Conservation (phyloP, 2,888 invertebrate genomes). For the Heliconius hortense region DNA sequence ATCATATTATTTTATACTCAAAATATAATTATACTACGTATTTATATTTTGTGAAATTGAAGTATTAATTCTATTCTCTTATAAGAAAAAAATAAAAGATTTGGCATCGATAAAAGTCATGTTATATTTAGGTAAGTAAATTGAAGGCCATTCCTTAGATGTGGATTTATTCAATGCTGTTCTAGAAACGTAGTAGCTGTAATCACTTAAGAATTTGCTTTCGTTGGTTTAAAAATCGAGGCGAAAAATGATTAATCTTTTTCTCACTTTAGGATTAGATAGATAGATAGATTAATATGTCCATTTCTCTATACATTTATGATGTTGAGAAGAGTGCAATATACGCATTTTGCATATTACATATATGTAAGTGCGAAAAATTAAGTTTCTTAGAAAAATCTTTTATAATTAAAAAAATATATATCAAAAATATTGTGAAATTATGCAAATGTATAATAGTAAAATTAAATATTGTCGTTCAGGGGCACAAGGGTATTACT, state of each 20-base stretch:
- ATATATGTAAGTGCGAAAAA: not conserved
- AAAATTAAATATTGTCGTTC: too few relatives aligned
- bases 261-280: not conserved
- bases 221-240: constrained; percentile 29
- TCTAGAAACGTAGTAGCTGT: constrained; percentile 49
- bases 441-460: too few relatives aligned
- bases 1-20: not conserved
- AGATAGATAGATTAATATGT: not conserved
- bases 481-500: too few relatives aligned
- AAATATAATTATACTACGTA: not conserved
- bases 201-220: constrained; percentile 33
- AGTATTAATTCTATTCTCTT: not conserved
- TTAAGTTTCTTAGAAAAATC: too few relatives aligned
- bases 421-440: too few relatives aligned
- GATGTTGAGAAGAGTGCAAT: not conserved
- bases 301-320: not conserved
- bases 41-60: not conserved
- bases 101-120: constrained; percentile 48
- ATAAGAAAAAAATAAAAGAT: constrained; percentile 45
- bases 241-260: constrained; percentile 21
- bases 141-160: constrained; percentile 46
- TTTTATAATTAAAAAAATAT: too few relatives aligned
- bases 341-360: too few relatives aligned
- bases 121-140: constrained; percentile 47
- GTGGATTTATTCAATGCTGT: constrained; percentile 49